These are phyloP conservation scores for Molanna angustata DNA, from an alignment of 2,888 invertebrate genomes.

Conservation along the genomic window DNA sequence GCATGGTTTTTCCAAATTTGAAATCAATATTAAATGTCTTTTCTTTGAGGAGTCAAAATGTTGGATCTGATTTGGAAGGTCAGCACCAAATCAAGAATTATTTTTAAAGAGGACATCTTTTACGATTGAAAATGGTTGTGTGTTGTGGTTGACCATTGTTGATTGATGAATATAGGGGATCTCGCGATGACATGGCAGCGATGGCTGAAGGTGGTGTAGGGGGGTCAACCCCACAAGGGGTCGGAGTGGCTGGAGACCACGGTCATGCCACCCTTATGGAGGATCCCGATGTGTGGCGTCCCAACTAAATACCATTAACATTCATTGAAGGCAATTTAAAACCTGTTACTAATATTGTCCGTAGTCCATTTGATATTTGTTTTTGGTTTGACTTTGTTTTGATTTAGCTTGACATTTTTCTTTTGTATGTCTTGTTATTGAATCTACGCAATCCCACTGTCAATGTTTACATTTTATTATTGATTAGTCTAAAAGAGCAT, in stretches of 20 bases:
- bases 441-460: no score
- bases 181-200: slow-evolving; percentile 81
- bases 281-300: slow-evolving; percentile 91
- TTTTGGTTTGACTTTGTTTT: background rate
- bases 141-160: no score
- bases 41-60: no score
- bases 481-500: no score
- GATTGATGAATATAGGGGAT: slow-evolving; percentile 76
- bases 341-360: background rate
- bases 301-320: slow-evolving; percentile 66
- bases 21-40: no score
- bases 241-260: slow-evolving; percentile 62
- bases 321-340: slow-evolving; percentile 32
- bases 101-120: no score
- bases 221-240: slow-evolving; percentile 62
- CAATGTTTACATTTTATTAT: no score
- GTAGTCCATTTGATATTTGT: background rate
- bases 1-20: no score
- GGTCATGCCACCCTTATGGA: slow-evolving; percentile 85
- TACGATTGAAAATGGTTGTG: no score
- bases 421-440: background rate
- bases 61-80: no score
- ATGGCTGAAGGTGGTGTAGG: slow-evolving; percentile 68
- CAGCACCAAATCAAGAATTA: no score
- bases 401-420: background rate